Evolutionary conservation across 1,140 invertebrate species (phyloP), one percentile per base, ranked within the genome.

Genomic region (Spodoptera frugiperda): DNA sequence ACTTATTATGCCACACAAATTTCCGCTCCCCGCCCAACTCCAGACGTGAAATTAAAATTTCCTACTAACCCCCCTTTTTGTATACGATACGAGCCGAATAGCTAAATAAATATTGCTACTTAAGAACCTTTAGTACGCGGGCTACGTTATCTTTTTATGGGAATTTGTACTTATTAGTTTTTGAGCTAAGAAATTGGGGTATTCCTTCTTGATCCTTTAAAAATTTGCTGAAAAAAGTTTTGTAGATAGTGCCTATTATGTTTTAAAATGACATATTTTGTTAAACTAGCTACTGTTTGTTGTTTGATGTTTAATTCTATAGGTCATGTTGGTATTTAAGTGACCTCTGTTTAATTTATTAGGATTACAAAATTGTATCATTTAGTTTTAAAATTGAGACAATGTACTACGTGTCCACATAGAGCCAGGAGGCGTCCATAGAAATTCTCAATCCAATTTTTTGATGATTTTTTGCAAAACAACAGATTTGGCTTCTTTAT

Each of bases 1-100:
- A 93, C 92, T 92, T 93, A 93, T 92, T 93, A 93, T 93, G 92
- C 92, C 90, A 92, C 92, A 93, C 91, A 92, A 93, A 93, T 93
- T 90, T 93, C 91, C 88, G 89, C 84, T 84, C 87, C 87, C 84
- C 89, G 83, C 82, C 84, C 81, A 81, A 83, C 88, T 89, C 85
- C 85, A 90, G 88, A 92, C 89, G 87, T 88, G 90, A 93, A 92
- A 93, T 92, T 93, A 92, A 93, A 93, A 92, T 92, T 93, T 93
- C 86, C 90, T 90, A 91, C 91, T 88, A 87, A 91, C 90, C 89
- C 85, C 79, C 89, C 82, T 78, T 78, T 86, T 86, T 87, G 83
- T 85, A 82, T 83, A 87, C 80, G 79, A 78, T 79, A 81, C 85
- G 85, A 79, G 84, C 76, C 72, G 86, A 89, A 92, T 92, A 85